Base-by-base conservation (phyloP, 2,113 vertebrate species). In the Morone chrysops region DNA sequence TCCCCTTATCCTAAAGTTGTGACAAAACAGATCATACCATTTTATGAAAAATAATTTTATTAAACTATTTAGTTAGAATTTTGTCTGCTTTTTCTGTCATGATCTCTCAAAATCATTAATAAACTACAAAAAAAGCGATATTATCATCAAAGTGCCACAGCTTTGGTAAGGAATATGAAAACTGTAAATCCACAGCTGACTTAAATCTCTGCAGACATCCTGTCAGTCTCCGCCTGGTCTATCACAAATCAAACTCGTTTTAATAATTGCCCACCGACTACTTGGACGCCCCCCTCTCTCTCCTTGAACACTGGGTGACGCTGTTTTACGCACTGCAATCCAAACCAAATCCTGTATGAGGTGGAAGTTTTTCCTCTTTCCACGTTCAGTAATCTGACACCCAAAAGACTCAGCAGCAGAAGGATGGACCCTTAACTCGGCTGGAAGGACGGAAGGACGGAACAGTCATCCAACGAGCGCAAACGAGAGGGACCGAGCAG, bases 351-450 rank as follows among this genome's bases (percentile, higher is more conserved):
- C 45, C 36, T 54, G 59, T 47, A 11, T 70, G 80, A 92, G 65
- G 85, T 91, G 87, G 90, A 95, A 93, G 88, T 91, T 95, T 93
- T 92, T 78, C 88, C 68, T 78, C 78, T 84, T 82, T 94, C 91
- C 91, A 90, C 89, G 92, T 92, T 87, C 65, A 90, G 95, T 95
- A 96, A 96, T 89, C 90, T 87, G 95, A 96, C 95, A 96, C 93
- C 92, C 83, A 70, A 50, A 78, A 82, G 85, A 81, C 62, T 84
- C 79, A 0, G 62, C 57, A 83, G 89, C 78, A 90, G 88, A 90
- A 94, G 93, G 93, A 95, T 95, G 94, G 93, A 94, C 88, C 83
- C 92, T 84, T 87, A 87, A 90, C 87, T 95, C 82, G 43, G 74
- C 72, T 85, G 87, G 86, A 80, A 81, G 90, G 81, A 91, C 86